Percentiles rank a stretch among this genome's conserved stretches.
Evolutionary conservation across 2,797 vertebrate genomes (phyloP).

Genomic region (Takifugu rubripes): DNA sequence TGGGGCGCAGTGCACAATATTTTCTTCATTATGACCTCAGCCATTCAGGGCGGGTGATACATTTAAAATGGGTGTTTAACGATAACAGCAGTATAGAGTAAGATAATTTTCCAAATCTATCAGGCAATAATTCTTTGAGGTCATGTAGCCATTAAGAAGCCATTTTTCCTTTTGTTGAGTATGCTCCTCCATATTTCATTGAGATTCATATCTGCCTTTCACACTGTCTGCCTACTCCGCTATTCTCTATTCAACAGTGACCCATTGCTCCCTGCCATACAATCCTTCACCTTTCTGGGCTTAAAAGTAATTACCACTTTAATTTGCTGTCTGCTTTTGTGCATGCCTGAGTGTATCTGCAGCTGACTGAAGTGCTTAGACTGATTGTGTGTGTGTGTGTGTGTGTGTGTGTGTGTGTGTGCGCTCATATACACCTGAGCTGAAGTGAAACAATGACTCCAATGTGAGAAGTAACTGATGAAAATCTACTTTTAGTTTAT

Average conservation of each 20-base stretch:
- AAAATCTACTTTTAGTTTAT: constrained; percentile 8
- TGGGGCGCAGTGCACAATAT: constrained; percentile 13
- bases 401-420: constrained; percentile 16
- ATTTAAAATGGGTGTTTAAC: constrained; percentile 62
- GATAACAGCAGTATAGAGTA: constrained; percentile 60
- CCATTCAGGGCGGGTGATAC: constrained; percentile 39
- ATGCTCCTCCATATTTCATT: constrained; percentile 73
- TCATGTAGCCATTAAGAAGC: constrained; percentile 69
- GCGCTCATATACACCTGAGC: constrained; percentile 26
- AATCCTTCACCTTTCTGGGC: constrained; percentile 74
- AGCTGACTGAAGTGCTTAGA: constrained; percentile 49
- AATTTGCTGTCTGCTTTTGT: constrained; percentile 78
- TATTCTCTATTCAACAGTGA: constrained; percentile 72
- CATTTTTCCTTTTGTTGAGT: constrained; percentile 68
- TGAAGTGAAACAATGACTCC: constrained; percentile 21
- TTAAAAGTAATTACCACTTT: constrained; percentile 82
- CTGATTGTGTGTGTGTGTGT: constrained; percentile 10
- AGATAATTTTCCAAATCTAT: constrained; percentile 72
- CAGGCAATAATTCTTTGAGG: constrained; percentile 74
- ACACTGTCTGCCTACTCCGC: constrained; percentile 64
- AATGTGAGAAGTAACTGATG: constrained; percentile 8
- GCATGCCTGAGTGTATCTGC: constrained; percentile 67
- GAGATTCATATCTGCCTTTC: constrained; percentile 74
- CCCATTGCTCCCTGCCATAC: constrained; percentile 71
- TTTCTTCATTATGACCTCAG: constrained; percentile 33